These are phyloP conservation scores for Apeltes quadracus DNA, from an alignment of 2,113 vertebrate species.

Conservation along the genomic window DNA sequence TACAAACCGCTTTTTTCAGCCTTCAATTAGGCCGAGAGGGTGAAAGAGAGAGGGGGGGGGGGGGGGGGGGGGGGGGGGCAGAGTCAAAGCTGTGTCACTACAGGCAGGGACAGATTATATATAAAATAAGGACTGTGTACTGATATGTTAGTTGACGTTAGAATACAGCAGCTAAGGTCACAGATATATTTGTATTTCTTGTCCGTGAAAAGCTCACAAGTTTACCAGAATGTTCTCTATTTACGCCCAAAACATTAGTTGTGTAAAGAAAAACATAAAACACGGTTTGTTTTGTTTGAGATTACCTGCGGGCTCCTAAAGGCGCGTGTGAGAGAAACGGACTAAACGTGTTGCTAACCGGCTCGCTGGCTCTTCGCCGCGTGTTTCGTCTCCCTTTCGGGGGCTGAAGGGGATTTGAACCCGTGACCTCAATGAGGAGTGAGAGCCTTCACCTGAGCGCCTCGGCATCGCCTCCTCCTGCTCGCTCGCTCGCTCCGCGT, in stretches of 20 bases:
- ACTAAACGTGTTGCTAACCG: too few species aligned
- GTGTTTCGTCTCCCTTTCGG: neutral
- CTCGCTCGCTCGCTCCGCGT: too few species aligned
- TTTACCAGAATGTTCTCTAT: neutral
- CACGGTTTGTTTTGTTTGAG: too few species aligned
- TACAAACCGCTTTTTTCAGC: constrained; percentile 56
- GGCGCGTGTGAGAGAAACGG: too few species aligned
- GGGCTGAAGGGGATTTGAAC: constrained; percentile 14
- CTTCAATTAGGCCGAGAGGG: constrained; percentile 69
- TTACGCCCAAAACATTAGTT: neutral
- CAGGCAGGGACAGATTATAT: too few species aligned
- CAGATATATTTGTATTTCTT: constrained; percentile 13
- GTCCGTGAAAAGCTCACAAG: neutral
- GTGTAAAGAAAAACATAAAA: neutral
- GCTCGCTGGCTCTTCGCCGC: too few species aligned
- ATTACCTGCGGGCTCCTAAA: too few species aligned
- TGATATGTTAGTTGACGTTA: too few species aligned
- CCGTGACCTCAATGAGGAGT: constrained; percentile 25
- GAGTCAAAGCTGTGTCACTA: constrained; percentile 29
- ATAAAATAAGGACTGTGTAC: too few species aligned
- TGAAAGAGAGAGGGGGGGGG: constrained; percentile 17
- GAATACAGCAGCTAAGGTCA: constrained; percentile 9
- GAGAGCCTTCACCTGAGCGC: constrained; percentile 33
- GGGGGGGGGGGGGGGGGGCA: neutral
- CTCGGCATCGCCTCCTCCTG: neutral